Conservation (phyloP, 1,140 invertebrate genomes). For the Euwallacea similis region DNA sequence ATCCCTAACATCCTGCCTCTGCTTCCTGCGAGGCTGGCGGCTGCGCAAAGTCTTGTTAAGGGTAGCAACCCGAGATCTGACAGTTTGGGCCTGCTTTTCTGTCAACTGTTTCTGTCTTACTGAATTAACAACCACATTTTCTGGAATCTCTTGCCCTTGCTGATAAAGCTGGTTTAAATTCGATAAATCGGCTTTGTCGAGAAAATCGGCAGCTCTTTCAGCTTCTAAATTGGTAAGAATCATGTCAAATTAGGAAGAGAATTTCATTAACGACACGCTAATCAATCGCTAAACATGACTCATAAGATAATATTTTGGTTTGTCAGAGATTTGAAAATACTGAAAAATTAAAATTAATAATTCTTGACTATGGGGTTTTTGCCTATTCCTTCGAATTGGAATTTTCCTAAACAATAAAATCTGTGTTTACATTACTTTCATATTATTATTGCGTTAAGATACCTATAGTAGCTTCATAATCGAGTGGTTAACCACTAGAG, state of each 20-base stretch:
- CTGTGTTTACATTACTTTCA: no score
- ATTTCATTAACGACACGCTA: neutral
- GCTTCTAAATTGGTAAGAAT: constrained; percentile 43
- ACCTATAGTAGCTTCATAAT: no score
- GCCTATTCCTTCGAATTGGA: no score
- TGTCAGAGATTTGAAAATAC: no score
- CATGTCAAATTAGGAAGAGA: constrained; percentile 11
- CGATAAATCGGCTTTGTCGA: constrained; percentile 60
- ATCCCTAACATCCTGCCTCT: constrained; percentile 72
- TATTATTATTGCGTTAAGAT: no score
- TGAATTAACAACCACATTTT: constrained; percentile 61
- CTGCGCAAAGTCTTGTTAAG: constrained; percentile 77
- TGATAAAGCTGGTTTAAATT: constrained; percentile 63
- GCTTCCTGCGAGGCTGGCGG: constrained; percentile 63
- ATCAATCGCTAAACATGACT: neutral
- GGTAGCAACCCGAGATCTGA: constrained; percentile 71
- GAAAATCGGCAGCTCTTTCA: constrained; percentile 50
- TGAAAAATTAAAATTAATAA: no score
- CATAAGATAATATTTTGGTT: no score
- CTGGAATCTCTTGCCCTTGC: constrained; percentile 62
- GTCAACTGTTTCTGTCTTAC: constrained; percentile 59
- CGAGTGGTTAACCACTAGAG: no score
- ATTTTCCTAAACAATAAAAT: no score
- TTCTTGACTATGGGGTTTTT: no score
- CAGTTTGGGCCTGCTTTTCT: constrained; percentile 72